phyloP scores from a whole-genome alignment of 2,113 vertebrate species.

The Indicator indicator region DNA sequence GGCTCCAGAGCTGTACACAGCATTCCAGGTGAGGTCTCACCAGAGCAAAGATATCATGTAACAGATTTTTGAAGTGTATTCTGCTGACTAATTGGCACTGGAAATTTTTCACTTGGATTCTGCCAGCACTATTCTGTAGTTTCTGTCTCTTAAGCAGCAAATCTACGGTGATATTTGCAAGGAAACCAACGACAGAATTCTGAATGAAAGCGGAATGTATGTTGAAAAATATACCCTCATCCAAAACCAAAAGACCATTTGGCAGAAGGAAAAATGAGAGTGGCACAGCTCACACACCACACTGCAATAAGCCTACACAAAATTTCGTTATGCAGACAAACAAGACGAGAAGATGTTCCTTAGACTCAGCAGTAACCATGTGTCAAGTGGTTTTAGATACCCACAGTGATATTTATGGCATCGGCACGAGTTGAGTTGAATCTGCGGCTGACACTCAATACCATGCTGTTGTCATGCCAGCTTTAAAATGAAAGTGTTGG shows the following conservation, averaged over 20 bases:
- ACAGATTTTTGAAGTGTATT: background rate
- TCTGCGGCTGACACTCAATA: no score
- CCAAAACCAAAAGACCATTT: background rate
- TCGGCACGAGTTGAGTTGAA: no score
- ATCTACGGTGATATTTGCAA: background rate
- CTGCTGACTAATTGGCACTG: background rate
- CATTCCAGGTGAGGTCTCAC: no score
- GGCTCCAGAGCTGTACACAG: no score
- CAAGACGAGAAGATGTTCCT: background rate
- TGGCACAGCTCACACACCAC: background rate
- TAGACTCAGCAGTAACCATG: background rate
- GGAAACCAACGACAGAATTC: background rate
- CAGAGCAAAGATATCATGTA: background rate
- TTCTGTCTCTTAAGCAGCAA: background rate
- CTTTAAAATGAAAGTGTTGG: no score
- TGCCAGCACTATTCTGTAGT: background rate
- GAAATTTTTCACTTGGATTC: background rate
- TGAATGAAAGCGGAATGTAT: background rate
- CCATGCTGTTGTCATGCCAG: no score
- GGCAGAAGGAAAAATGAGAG: background rate
- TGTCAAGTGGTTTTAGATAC: background rate
- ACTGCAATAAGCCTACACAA: background rate
- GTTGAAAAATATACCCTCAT: background rate
- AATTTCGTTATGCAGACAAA: background rate
- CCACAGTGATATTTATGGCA: background rate